These are phyloP conservation scores for Nemurella pictetii DNA, from an alignment of 2,888 invertebrate genomes.

Conservation along the genomic window DNA sequence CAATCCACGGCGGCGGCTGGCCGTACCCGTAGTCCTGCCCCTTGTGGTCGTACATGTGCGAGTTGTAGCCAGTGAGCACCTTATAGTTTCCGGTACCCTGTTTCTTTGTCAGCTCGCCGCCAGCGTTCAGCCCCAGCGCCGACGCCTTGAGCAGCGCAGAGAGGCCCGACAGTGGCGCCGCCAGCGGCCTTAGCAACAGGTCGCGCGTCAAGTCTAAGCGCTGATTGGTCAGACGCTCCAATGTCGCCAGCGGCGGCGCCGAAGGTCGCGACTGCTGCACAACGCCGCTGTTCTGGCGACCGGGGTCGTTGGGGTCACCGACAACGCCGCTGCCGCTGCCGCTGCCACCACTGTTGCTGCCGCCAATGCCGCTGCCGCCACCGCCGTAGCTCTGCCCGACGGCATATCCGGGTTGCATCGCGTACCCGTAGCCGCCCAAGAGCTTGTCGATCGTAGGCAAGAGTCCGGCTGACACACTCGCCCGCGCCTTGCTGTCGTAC, in stretches of 20 bases:
- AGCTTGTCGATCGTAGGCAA: not conserved
- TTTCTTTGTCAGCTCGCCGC: not conserved
- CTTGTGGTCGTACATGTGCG: not conserved
- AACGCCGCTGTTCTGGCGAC: not conserved
- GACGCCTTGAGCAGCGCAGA: not conserved
- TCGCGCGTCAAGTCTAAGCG: not conserved
- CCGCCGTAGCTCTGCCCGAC: not conserved
- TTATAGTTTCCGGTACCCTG: not conserved
- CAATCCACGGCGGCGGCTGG: not conserved
- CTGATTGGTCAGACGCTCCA: not conserved
- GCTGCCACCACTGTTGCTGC: too few relatives aligned
- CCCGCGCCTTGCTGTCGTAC: not conserved
- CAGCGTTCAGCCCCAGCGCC: not conserved
- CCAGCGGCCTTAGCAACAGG: not conserved
- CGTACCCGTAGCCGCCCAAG: too few relatives aligned
- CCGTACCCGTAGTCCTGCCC: not conserved
- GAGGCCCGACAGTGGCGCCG: not conserved
- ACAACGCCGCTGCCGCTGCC: too few relatives aligned
- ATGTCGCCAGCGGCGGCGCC: not conserved
- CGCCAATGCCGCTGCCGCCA: too few relatives aligned
- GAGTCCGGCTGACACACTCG: too few relatives aligned
- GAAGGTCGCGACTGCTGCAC: not conserved
- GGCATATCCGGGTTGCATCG: too few relatives aligned
- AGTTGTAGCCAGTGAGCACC: not conserved
- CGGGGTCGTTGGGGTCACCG: not conserved